These are phyloP conservation scores for Torymus aiolomorphi DNA, from an alignment of 2,888 invertebrate species.

Conservation along the genomic window DNA sequence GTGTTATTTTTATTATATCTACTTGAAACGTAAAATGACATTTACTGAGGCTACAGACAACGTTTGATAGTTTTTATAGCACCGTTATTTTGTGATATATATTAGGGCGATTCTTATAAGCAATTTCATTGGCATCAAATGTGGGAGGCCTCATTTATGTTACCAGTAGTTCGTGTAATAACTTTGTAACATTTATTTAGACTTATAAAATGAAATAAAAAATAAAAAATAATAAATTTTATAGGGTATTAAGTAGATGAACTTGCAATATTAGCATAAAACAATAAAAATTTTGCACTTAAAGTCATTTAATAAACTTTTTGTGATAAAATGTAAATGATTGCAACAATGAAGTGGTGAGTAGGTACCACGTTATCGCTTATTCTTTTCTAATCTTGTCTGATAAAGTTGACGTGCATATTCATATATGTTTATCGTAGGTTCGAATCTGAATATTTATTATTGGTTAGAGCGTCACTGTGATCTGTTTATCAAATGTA, in stretches of 20 bases:
- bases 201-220: no score
- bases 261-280: no score
- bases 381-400: conserved; percentile 2
- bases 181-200: no score
- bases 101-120: conserved; percentile 17
- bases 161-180: neutral
- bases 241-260: no score
- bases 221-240: no score
- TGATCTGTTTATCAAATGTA: conserved; percentile 10
- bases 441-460: neutral
- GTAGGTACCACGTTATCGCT: conserved; percentile 17
- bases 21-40: no score
- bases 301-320: no score
- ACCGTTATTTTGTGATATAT: conserved; percentile 10
- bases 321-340: neutral
- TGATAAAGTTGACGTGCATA: conserved; percentile 31
- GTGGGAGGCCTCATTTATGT: conserved; percentile 6
- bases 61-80: neutral
- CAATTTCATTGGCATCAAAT: conserved; percentile 11
- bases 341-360: conserved; percentile 30
- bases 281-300: no score
- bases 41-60: no score
- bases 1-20: no score
- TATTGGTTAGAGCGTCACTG: neutral
- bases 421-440: conserved; percentile 7